These are phyloP conservation scores for Siderastrea siderea DNA, from an alignment of 92 coral and sea anemone species.

Conservation along the genomic window DNA sequence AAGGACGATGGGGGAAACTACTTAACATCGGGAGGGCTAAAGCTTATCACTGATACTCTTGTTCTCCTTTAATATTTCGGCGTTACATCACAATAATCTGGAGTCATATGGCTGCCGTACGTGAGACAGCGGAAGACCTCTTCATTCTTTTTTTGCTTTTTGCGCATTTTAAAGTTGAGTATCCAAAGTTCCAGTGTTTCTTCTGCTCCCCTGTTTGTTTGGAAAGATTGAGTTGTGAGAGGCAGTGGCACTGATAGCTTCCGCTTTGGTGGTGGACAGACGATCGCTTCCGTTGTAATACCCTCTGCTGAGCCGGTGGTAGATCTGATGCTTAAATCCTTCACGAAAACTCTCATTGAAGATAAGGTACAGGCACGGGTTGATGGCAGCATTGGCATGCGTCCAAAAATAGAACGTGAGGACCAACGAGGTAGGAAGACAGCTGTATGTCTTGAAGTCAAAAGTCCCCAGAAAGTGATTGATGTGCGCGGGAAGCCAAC, in stretches of 20 bases:
- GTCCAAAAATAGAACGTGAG: constrained; percentile 67
- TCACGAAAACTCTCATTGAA: constrained; percentile 77
- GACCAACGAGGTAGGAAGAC: constrained; percentile 64
- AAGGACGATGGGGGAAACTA: no score
- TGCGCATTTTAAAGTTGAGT: constrained; percentile 15
- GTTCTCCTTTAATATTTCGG: no score
- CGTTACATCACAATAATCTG: no score
- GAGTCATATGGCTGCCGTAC: no score
- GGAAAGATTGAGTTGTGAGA: constrained; percentile 4
- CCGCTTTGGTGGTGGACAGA: constrained; percentile 26
- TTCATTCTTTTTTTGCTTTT: background rate
- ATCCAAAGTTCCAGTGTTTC: background rate
- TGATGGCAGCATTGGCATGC: constrained; percentile 79
- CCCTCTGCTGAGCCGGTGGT: constrained; percentile 34
- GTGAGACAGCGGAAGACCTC: no score
- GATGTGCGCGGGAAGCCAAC: constrained; percentile 87
- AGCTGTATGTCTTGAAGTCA: constrained; percentile 44
- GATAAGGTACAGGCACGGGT: constrained; percentile 73
- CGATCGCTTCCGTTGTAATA: constrained; percentile 29
- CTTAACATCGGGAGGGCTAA: no score
- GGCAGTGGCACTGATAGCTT: constrained; percentile 38
- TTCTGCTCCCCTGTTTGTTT: constrained; percentile 35
- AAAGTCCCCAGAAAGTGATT: constrained; percentile 68
- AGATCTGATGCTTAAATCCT: constrained; percentile 57
- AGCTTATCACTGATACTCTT: no score